Conservation (phyloP, 37 sponge, comb jelly and placozoan species). For the Oscarella lobularis region DNA sequence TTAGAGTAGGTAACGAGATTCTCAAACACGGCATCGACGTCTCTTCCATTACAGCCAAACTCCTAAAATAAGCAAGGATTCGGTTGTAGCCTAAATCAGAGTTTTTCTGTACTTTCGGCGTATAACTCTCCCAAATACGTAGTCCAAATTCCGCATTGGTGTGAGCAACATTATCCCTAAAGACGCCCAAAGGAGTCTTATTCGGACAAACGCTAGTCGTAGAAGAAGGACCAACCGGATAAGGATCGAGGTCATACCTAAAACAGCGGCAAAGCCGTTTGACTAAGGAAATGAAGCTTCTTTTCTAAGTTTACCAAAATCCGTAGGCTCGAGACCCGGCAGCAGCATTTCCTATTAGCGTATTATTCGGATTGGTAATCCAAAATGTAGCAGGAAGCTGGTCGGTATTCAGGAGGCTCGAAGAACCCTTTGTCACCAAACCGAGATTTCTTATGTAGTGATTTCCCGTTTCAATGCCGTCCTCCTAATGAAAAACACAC, state of each 20-base stretch:
- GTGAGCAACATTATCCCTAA: conserved; percentile 66
- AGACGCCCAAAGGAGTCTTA: conserved; percentile 57
- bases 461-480: conserved; percentile 78
- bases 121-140: conserved; percentile 73
- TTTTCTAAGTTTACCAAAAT: conserved; percentile 38
- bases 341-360: conserved; percentile 69
- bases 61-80: not conserved
- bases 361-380: conserved; percentile 79
- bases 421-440: conserved; percentile 57
- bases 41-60: not conserved
- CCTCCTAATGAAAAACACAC: conserved; percentile 37
- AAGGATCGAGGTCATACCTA: conserved; percentile 69
- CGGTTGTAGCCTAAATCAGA: not conserved
- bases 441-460: conserved; percentile 58
- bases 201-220: conserved; percentile 61
- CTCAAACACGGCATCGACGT: conserved; percentile 30
- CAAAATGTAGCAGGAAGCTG: conserved; percentile 81
- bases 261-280: not conserved
- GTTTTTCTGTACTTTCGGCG: conserved; percentile 29
- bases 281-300: not conserved
- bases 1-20: conserved; percentile 60
- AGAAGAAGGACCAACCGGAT: conserved; percentile 64
- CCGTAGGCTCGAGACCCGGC: conserved; percentile 75
- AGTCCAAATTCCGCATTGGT: conserved; percentile 74
- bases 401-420: conserved; percentile 73